These are phyloP conservation scores for Microtus ochrogaster DNA, from an alignment of 2,113 vertebrate genomes.

Conservation along the genomic window DNA sequence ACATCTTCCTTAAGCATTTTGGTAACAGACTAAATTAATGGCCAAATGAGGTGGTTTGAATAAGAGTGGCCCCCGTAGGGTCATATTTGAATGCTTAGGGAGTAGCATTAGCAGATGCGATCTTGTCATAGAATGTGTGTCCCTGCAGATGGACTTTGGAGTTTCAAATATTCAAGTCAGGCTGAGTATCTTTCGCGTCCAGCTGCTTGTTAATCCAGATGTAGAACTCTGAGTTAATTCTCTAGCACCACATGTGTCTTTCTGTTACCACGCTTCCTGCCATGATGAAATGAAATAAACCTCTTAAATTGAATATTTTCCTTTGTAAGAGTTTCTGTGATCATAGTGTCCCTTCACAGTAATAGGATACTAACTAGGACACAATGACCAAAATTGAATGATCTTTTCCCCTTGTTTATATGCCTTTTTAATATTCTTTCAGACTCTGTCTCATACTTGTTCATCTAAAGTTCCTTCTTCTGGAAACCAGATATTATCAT, in stretches of 20 bases:
- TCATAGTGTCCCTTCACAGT: background rate
- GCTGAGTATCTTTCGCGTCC: background rate
- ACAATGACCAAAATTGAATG: background rate
- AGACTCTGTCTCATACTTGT: background rate
- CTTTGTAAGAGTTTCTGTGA: background rate
- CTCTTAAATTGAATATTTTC: background rate
- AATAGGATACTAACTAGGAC: background rate
- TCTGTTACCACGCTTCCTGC: background rate
- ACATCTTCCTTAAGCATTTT: background rate
- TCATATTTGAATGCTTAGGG: background rate
- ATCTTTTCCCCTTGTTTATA: background rate
- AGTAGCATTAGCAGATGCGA: background rate
- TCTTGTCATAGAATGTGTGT: background rate
- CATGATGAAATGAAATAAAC: background rate
- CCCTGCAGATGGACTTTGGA: too few species aligned
- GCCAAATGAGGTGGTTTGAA: background rate
- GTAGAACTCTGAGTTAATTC: background rate
- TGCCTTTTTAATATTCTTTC: background rate
- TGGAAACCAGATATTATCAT: background rate
- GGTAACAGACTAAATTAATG: background rate
- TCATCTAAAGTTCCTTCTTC: background rate
- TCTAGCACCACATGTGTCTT: background rate
- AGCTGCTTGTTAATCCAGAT: background rate
- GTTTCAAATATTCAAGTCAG: background rate
- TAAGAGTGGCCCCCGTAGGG: background rate